These are phyloP conservation scores for Onychomys torridus DNA, from an alignment of 2,797 vertebrate genomes.

Conservation along the genomic window DNA sequence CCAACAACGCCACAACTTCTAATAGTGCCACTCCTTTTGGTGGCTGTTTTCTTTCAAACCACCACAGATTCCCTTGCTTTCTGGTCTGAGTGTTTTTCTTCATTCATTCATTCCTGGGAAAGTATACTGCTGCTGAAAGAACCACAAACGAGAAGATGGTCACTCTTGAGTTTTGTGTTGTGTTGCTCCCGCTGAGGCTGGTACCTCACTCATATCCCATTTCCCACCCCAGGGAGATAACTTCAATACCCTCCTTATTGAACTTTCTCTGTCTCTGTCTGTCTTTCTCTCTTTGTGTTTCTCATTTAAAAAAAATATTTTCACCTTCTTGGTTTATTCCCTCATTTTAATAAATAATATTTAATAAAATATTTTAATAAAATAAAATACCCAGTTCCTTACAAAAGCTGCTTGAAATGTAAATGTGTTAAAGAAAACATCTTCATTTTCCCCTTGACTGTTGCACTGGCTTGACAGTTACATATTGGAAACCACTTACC, in stretches of 20 bases:
- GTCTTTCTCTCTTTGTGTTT: neutral
- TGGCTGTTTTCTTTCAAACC: neutral
- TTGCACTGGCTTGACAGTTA: neutral
- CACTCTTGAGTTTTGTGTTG: too few species aligned
- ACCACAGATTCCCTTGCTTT: neutral
- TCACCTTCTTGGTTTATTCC: neutral
- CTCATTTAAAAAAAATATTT: neutral
- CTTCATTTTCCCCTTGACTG: neutral
- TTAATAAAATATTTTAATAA: neutral
- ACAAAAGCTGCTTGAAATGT: slow-evolving; percentile 8
- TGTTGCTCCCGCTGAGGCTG: neutral
- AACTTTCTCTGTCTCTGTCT: neutral
- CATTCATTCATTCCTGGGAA: neutral
- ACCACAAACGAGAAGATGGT: accelerated
- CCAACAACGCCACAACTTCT: neutral
- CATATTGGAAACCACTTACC: slow-evolving; percentile 1
- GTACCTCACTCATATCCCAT: neutral
- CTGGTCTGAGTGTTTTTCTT: neutral
- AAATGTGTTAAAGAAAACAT: slow-evolving; percentile 6
- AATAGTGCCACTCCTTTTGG: neutral
- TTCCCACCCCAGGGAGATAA: neutral
- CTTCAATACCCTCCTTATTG: neutral
- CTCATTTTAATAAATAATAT: neutral
- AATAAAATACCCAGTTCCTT: neutral
- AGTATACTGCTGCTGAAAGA: neutral